Percentiles rank a stretch among this genome's conserved stretches.
Evolutionary conservation across 1,140 invertebrate species (phyloP).

Genomic region (Bombus superbus): DNA sequence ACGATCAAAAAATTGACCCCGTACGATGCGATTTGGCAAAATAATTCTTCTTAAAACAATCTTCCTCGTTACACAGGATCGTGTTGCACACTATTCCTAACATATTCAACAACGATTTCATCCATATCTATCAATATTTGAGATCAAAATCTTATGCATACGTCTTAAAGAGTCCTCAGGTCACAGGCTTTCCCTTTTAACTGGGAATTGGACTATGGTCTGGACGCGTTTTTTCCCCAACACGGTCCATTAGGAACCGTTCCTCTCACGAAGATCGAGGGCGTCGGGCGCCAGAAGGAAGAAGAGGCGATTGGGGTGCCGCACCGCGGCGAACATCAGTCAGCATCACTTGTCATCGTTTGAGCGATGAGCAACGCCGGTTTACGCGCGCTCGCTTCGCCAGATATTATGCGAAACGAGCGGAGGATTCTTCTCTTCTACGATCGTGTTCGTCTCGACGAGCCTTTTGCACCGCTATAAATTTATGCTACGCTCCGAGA

Average conservation of each 20-base stretch:
- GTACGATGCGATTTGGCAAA: too few species aligned
- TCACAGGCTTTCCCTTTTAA: constrained; percentile 34
- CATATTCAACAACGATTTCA: not conserved
- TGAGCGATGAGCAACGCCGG: constrained; percentile 68
- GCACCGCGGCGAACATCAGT: constrained; percentile 66
- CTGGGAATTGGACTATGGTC: not conserved
- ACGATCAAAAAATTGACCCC: too few species aligned
- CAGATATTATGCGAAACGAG: constrained; percentile 58
- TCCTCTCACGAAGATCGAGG: not conserved
- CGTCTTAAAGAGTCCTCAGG: not conserved
- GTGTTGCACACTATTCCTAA: too few species aligned
- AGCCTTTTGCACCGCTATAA: constrained; percentile 46
- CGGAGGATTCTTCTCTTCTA: constrained; percentile 44
- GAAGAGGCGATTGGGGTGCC: constrained; percentile 34
- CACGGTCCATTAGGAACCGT: constrained; percentile 28
- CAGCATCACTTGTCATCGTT: constrained; percentile 75
- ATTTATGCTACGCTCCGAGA: constrained; percentile 36
- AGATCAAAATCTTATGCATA: not conserved
- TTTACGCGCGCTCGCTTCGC: constrained; percentile 36
- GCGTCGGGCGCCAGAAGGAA: constrained; percentile 26
- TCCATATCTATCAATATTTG: not conserved
- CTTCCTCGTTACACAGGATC: too few species aligned
- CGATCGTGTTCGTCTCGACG: constrained; percentile 48
- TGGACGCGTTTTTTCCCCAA: not conserved
- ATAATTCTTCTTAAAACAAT: too few species aligned